Conservation (phyloP, 2,797 vertebrate genomes). For the Champsocephalus gunnari region DNA sequence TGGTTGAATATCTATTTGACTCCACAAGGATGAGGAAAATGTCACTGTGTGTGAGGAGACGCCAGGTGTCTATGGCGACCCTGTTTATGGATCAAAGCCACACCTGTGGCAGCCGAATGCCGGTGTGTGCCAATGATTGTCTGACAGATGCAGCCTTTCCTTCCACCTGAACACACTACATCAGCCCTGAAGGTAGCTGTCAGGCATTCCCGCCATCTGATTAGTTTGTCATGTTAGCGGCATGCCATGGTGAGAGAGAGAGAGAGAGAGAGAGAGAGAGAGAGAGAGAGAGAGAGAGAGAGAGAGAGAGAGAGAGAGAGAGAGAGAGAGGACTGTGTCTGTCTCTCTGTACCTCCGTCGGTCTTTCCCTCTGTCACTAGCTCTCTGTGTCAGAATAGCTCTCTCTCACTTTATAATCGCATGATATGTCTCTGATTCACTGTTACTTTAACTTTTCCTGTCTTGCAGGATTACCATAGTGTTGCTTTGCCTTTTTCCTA, state of each 20-base stretch:
- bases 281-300: constrained; percentile 35
- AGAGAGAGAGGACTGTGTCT: constrained; percentile 38
- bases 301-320: constrained; percentile 34
- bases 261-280: background rate
- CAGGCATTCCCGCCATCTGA: constrained; percentile 70
- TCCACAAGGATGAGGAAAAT: constrained; percentile 41
- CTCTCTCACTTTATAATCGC: constrained; percentile 22
- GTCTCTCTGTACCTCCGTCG: constrained; percentile 54
- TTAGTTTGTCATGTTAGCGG: constrained; percentile 62
- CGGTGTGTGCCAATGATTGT: constrained; percentile 56
- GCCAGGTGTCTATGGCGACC: constrained; percentile 36
- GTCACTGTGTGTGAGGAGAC: constrained; percentile 14
- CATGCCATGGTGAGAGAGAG: constrained; percentile 14
- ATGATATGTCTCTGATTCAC: constrained; percentile 30
- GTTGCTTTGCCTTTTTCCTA: constrained; percentile 32
- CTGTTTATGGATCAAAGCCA: constrained; percentile 52
- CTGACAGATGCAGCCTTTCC: constrained; percentile 65
- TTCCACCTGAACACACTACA: constrained; percentile 78
- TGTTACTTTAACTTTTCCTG: constrained; percentile 11
- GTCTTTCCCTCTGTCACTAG: constrained; percentile 45
- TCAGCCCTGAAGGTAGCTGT: constrained; percentile 76
- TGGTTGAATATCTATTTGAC: background rate
- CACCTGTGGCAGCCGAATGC: constrained; percentile 48
- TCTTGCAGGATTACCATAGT: constrained; percentile 18
- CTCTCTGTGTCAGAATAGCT: constrained; percentile 40